Base-by-base conservation (phyloP, 2,797 vertebrate species). In the Myotis pilosus region DNA sequence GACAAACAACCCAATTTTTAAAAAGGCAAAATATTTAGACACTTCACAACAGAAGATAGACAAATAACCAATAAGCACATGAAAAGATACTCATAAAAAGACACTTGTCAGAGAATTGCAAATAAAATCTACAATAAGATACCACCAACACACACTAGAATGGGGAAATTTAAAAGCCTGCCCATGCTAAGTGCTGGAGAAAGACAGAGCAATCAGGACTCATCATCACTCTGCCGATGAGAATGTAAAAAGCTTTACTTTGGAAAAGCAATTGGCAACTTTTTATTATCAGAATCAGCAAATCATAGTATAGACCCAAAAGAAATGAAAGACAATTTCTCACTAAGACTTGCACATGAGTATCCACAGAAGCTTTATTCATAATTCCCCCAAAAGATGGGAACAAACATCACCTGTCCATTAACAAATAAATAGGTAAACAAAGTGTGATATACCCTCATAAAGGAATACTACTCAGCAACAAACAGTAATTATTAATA, bases 311-410 rank as follows among this genome's bases (percentile, higher is more conserved):
- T 84, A 79, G 38, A 53, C 47, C 38, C 60, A 84, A 79, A 44
- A 69, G 25, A 94, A 93, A 89, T 49, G 85, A 87, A 87, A 78
- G 16, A 66, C 53, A 78, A 38, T n/a, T 82, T 82, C 20, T 89
- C 55, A 79, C 20, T 86, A 57, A 74, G 36, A 47, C 17, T 68
- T 64, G 8, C 2, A 30, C 25, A 57, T 68, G 22, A 80, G 68
- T 66, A 38, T 72, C 72, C 6, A 53, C 23, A 57, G 80, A 1
- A 68, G n/a, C 25, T 91, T 81, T 20, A 78, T 17, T 80, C 23
- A 41, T 69, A 44, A 55, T n/a, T 0, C 19, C 10, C 66, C 11
- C 16, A 6, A 83, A 49, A 78, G 16, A 85, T 41, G 3, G 25
- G 79, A 84, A 51, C 10, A 38, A 30, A 30, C 8, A 55, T 78